Evolutionary conservation across 2,888 invertebrate genomes (phyloP).

Genomic region (Amorpha juglandis): DNA sequence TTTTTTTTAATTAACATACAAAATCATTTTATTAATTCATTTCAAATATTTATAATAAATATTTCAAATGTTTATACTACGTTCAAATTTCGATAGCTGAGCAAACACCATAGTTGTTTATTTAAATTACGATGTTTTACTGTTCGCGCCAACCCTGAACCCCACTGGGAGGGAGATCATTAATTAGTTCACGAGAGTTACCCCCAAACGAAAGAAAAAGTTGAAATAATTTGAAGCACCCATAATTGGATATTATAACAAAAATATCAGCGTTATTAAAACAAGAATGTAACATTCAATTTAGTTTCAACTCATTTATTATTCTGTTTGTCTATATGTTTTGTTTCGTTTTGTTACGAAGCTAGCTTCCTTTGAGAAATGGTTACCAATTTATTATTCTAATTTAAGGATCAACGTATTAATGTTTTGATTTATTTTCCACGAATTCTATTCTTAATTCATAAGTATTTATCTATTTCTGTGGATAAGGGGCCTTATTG

Average conservation of each 20-base stretch:
- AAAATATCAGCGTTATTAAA: conserved; percentile 72
- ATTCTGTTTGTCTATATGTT: conserved; percentile 64
- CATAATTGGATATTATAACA: conserved; percentile 81
- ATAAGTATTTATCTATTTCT: conserved; percentile 28
- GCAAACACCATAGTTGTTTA: too few species aligned
- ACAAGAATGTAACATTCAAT: conserved; percentile 69
- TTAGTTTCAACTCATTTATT: conserved; percentile 72
- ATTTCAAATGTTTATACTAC: too few species aligned
- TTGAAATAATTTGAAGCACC: conserved; percentile 65
- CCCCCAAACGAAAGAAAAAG: conserved; percentile 70
- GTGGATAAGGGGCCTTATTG: too few species aligned
- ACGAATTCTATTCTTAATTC: conserved; percentile 34
- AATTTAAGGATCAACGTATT: conserved; percentile 66
- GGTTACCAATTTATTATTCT: conserved; percentile 70
- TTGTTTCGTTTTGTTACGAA: conserved; percentile 41
- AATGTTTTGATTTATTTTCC: conserved; percentile 61
- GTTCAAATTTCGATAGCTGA: too few species aligned
- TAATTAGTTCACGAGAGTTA: conserved; percentile 76
- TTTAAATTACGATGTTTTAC: conserved; percentile 13
- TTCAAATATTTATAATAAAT: too few species aligned
- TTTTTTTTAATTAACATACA: too few species aligned
- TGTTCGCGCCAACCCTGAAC: conserved; percentile 54
- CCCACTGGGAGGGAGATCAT: conserved; percentile 73
- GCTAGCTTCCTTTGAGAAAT: conserved; percentile 40
- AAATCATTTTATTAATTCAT: too few species aligned